phyloP scores from a whole-genome alignment of 2,113 vertebrate species.

The Callipepla squamata region DNA sequence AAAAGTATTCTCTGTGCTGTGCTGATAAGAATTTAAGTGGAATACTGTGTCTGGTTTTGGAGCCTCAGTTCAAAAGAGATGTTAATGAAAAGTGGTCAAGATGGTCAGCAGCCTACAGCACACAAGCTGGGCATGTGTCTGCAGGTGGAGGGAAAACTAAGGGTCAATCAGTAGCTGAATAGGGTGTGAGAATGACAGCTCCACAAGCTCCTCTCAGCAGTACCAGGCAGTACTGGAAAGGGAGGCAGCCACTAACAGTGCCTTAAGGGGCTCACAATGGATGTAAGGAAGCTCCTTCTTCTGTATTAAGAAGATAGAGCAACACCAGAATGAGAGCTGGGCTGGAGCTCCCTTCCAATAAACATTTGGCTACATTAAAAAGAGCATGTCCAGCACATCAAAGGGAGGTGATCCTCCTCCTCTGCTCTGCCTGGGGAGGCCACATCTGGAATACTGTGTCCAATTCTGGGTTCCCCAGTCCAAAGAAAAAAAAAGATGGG shows the following conservation, averaged over 20 bases:
- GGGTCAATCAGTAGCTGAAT: not conserved
- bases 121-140: not conserved
- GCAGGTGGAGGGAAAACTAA: not conserved
- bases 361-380: too few species aligned
- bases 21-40: not conserved
- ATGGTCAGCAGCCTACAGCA: not conserved
- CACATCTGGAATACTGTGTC: too few species aligned
- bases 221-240: not conserved
- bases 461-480: too few species aligned
- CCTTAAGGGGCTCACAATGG: accelerated
- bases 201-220: not conserved
- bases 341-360: not conserved
- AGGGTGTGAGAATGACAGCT: not conserved
- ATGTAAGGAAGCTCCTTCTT: not conserved
- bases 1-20: not conserved
- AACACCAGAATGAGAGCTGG: not conserved
- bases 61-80: not conserved
- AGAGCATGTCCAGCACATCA: too few species aligned
- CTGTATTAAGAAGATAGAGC: not conserved
- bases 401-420: too few species aligned
- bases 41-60: not conserved
- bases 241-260: not conserved
- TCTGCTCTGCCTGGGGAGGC: too few species aligned
- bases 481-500: too few species aligned
- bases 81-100: not conserved